Evolutionary conservation across 2,888 invertebrate species (phyloP), one percentile per base, ranked within the genome.

Genomic region (Acleris laterana): DNA sequence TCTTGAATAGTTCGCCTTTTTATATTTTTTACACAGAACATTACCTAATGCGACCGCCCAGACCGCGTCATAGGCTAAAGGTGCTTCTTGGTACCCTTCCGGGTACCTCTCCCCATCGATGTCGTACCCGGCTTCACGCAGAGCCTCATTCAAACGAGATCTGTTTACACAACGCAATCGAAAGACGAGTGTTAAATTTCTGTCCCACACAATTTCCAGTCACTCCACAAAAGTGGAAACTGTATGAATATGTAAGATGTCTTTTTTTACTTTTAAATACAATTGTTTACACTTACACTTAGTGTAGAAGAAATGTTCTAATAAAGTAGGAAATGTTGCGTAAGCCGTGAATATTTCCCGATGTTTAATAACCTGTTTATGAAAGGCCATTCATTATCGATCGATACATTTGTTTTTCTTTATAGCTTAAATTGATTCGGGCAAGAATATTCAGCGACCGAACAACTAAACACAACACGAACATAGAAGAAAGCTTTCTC

Each of bases 1-100:
- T 19, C 3, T 22, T 46, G 13, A 38, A 38, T 38, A 13, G 38
- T 13, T 32, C 3, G 9, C 32, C 13, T 38, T 3, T 38, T 55
- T 7, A 9, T 6, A 3, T 20, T 13, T 13, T 22, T 46, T 25
- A 16, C 1, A 51, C 28, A 9, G 46, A 20, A 56, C 66, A 65
- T 79, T 89, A 96, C 96, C 98, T 81, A 99, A 93, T 48, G 99
- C 99, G 42, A 99, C 96, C 49, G 99, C 98, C 99, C 99, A 99
- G 57, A 99, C 98, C 11, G 99, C 99, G 89, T 99, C 99, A 85
- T 99, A 99, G 53, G 99, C 99, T 64, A 99, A 90, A 0, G 99
- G 99, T 7, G 99, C 99, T 90, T 99, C 99, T 82, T 98, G 98
- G 89, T 99, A 99, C 13, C 99, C 99, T 85, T 97, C 98, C 3